phyloP scores from a whole-genome alignment of 2,797 vertebrate genomes.

The Onychomys leucogaster region DNA sequence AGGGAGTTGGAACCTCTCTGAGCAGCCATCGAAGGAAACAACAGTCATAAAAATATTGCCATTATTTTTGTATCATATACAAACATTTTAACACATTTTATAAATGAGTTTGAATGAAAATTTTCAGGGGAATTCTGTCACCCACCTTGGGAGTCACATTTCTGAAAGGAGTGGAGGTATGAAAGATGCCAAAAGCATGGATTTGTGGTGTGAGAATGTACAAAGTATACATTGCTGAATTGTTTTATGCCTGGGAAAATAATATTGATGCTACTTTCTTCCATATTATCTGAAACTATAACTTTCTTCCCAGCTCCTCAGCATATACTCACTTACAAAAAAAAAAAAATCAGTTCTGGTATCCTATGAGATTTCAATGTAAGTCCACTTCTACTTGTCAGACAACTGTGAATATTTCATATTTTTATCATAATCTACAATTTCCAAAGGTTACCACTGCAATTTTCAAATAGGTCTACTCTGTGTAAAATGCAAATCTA shows the following conservation, averaged over 20 bases:
- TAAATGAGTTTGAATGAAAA: neutral
- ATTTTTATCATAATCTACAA: neutral
- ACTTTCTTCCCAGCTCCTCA: neutral
- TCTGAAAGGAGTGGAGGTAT: constrained; percentile 8
- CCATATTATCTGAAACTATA: constrained; percentile 31
- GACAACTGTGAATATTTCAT: neutral
- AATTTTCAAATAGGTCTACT: neutral
- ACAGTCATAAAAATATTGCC: neutral
- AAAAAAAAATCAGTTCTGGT: neutral
- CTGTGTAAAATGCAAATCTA: neutral
- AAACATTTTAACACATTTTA: constrained; percentile 7
- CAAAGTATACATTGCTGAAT: neutral
- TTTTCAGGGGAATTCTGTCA: neutral
- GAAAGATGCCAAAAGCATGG: constrained; percentile 3
- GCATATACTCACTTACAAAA: constrained; percentile 4
- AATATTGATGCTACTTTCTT: constrained; percentile 2
- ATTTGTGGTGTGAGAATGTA: neutral
- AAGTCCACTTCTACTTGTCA: neutral
- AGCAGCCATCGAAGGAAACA: neutral
- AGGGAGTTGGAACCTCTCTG: neutral
- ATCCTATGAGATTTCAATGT: neutral
- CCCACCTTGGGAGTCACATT: neutral
- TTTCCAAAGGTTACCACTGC: neutral
- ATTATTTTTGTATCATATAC: neutral
- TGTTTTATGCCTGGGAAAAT: constrained; percentile 18